These are phyloP conservation scores for Acanthopleura granulata DNA, from an alignment of 2,888 invertebrate genomes.

Conservation along the genomic window DNA sequence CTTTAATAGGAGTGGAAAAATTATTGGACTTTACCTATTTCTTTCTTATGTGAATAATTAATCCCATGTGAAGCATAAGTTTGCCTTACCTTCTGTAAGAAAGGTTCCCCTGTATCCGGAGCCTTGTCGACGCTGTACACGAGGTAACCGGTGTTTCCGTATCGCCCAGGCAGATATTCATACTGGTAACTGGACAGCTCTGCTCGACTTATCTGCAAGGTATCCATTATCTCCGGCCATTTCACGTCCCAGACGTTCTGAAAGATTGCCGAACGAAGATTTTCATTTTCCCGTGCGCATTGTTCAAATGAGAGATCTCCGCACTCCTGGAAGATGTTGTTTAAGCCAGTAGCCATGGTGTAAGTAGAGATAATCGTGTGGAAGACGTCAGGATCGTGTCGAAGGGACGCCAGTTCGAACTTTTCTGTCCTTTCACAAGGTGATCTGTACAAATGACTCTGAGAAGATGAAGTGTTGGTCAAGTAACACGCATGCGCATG, in stretches of 20 bases:
- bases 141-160: constrained; percentile 2
- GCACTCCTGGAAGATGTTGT: constrained; percentile 21
- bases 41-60: no score
- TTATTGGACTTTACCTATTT: no score
- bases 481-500: constrained; percentile 47
- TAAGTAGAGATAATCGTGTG: constrained; percentile 63
- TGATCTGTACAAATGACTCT: neutral
- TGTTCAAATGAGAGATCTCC: neutral
- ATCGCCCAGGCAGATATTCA: neutral
- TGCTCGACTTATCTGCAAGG: neutral
- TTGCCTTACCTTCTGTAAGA: neutral
- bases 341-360: constrained; percentile 54
- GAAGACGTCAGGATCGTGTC: constrained; percentile 38
- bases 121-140: neutral
- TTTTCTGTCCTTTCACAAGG: constrained; percentile 39
- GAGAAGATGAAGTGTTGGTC: neutral
- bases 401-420: constrained; percentile 43
- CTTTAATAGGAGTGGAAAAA: no score
- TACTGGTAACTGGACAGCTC: neutral
- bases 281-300: neutral
- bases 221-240: neutral
- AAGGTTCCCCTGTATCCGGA: neutral
- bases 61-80: no score
- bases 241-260: neutral
- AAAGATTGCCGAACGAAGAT: neutral